Evolutionary conservation across 2,797 vertebrate genomes (phyloP).

Genomic region (Chelonia mydas): DNA sequence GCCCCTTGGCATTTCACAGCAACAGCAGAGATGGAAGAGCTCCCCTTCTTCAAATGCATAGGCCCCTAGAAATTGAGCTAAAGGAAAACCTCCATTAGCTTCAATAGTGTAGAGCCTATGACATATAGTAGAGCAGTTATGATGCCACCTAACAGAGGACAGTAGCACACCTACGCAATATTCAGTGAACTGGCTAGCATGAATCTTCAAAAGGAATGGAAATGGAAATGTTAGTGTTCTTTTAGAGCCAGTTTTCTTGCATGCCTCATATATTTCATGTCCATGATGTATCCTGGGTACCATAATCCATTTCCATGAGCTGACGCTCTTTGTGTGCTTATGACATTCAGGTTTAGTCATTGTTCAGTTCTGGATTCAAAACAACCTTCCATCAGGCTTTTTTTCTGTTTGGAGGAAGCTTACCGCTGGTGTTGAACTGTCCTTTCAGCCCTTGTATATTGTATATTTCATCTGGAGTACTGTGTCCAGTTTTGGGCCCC

Average conservation of each 20-base stretch:
- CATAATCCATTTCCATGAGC: slow-evolving; percentile 6
- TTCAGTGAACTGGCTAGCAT: too few relatives aligned
- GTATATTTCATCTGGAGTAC: too few relatives aligned
- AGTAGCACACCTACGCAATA: too few relatives aligned
- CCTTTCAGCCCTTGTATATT: not conserved
- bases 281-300: not conserved
- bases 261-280: not conserved
- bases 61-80: too few relatives aligned
- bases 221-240: not conserved
- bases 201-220: not conserved
- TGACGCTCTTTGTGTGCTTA: not conserved
- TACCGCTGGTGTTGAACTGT: not conserved
- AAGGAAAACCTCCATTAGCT: too few relatives aligned
- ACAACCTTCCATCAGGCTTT: not conserved
- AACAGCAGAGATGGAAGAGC: too few relatives aligned
- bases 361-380: not conserved
- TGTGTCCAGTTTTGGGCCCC: too few relatives aligned
- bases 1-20: too few relatives aligned
- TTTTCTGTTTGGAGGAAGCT: not conserved
- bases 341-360: slow-evolving; percentile 17
- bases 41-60: too few relatives aligned
- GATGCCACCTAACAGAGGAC: too few relatives aligned
- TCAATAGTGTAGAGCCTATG: too few relatives aligned
- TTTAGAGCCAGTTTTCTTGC: not conserved
- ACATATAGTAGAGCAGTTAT: too few relatives aligned